Percentiles rank a stretch among this genome's conserved stretches.
phyloP scores from a whole-genome alignment of 1,140 invertebrate species.

The Aleiodes sp. region DNA sequence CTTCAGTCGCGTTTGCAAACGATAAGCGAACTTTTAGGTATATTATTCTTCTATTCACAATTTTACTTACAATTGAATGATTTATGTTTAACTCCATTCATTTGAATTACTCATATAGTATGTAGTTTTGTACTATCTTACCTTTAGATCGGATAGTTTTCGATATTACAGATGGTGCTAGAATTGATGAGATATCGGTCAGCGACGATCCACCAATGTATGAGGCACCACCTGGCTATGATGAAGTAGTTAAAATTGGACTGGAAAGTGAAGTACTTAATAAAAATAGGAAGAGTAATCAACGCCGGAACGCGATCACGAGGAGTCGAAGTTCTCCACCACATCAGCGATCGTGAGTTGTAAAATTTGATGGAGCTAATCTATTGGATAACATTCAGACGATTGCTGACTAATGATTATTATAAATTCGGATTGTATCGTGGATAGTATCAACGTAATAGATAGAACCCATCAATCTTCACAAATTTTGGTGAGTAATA shows the following conservation, averaged over 20 bases:
- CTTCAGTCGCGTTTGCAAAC: constrained; percentile 74
- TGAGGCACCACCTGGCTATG: constrained; percentile 77
- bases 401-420: too few relatives aligned
- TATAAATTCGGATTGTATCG: too few relatives aligned
- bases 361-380: not conserved
- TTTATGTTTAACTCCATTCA: not conserved
- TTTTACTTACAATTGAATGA: not conserved
- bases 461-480: constrained; percentile 24
- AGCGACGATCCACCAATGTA: constrained; percentile 75
- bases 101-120: too few relatives aligned
- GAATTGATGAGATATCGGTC: constrained; percentile 68
- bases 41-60: not conserved
- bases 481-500: constrained; percentile 7
- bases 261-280: constrained; percentile 48
- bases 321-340: constrained; percentile 18
- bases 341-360: not conserved
- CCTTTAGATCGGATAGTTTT: constrained; percentile 53
- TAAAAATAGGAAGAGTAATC: constrained; percentile 40
- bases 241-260: constrained; percentile 73
- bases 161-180: constrained; percentile 60
- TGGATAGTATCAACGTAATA: constrained; percentile 35
- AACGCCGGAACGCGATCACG: constrained; percentile 24
- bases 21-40: constrained; percentile 75
- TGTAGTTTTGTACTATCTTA: constrained; percentile 35
- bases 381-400: too few relatives aligned